A percentile compares a stretch with the other conserved stretches of the same genome.
phyloP scores from a whole-genome alignment of 1,140 invertebrate genomes.

The Conopomorpha cramerella region DNA sequence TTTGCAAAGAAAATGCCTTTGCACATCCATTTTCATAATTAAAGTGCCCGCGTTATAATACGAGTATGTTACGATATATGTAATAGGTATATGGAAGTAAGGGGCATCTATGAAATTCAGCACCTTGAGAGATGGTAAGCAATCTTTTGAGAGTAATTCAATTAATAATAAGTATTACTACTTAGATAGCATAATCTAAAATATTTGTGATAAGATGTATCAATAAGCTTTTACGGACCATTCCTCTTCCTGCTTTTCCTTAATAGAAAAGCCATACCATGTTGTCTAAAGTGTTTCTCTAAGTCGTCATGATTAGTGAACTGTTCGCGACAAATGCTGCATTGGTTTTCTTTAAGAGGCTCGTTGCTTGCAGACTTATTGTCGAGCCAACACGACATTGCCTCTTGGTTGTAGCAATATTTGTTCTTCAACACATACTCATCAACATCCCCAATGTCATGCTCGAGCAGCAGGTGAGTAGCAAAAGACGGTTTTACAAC shows the following conservation, averaged over 20 bases:
- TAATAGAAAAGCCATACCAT: slow-evolving; percentile 71
- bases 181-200: not conserved
- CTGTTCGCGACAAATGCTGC: slow-evolving; percentile 65
- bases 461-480: slow-evolving; percentile 67
- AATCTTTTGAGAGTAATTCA: slow-evolving; percentile 2
- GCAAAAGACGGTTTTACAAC: slow-evolving; percentile 67
- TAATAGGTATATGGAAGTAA: too few species aligned
- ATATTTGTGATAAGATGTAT: slow-evolving; percentile 2
- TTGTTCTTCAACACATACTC: slow-evolving; percentile 63
- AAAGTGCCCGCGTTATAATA: too few species aligned
- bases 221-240: slow-evolving; percentile 4
- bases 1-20: too few species aligned
- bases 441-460: slow-evolving; percentile 62
- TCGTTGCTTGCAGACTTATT: slow-evolving; percentile 31
- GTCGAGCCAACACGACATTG: slow-evolving; percentile 47
- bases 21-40: too few species aligned
- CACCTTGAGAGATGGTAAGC: too few species aligned
- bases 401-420: slow-evolving; percentile 58
- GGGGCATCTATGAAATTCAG: too few species aligned
- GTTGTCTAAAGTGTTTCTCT: slow-evolving; percentile 67
- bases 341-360: slow-evolving; percentile 65
- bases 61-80: too few species aligned
- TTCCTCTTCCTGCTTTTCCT: slow-evolving; percentile 28
- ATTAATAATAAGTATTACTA: slow-evolving; percentile 6
- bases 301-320: slow-evolving; percentile 61